phyloP scores from a whole-genome alignment of 1,140 invertebrate species.

The honey bee (Apis mellifera) region Amel_HAv3.1 CM009936.2:9701501-9702000 shows the following conservation, averaged over 20 bases:
- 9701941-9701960: background rate
- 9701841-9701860: slow-evolving; percentile 3
- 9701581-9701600: slow-evolving; percentile 65
- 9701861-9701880: background rate
- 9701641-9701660: slow-evolving; percentile 46
- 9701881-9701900: background rate
- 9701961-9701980: background rate
- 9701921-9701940: background rate
- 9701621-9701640: slow-evolving; percentile 58
- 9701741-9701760: slow-evolving; percentile 54
- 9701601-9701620: slow-evolving; percentile 66
- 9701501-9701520: slow-evolving; percentile 9
- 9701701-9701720: slow-evolving; percentile 49
- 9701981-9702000: too few relatives aligned
- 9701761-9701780: slow-evolving; percentile 53
- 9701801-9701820: slow-evolving; percentile 54
- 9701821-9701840: slow-evolving; percentile 16
- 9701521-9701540: background rate
- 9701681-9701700: slow-evolving; percentile 63
- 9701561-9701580: slow-evolving; percentile 28
- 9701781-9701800: slow-evolving; percentile 34
- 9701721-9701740: slow-evolving; percentile 29
- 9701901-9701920: background rate
- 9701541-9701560: slow-evolving; percentile 13
- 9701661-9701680: slow-evolving; percentile 8